Conservation (phyloP, 2,113 vertebrate species). For the Tapirus terrestris region DNA sequence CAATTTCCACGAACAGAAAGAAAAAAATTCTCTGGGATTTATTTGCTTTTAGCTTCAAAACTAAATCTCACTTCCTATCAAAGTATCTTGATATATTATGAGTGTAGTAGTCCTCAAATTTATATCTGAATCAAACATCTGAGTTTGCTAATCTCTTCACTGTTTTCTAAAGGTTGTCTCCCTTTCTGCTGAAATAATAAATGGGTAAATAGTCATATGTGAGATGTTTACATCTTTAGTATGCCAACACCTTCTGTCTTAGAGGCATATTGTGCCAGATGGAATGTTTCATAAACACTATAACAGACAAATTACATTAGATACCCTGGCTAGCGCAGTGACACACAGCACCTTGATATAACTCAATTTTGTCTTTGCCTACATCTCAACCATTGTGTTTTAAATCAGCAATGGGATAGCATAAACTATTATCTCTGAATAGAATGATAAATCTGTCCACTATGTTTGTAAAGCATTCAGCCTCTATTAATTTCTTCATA, state of each 20-base stretch:
- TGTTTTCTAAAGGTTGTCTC: constrained; percentile 62
- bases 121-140: constrained; percentile 27
- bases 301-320: constrained; percentile 81
- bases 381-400: constrained; percentile 11
- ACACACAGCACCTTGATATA: constrained; percentile 71
- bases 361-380: constrained; percentile 73
- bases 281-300: constrained; percentile 71
- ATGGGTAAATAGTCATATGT: constrained; percentile 71
- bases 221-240: constrained; percentile 76
- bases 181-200: constrained; percentile 74
- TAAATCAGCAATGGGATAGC: constrained; percentile 34
- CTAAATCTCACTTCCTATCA: background rate
- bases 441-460: constrained; percentile 44
- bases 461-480: constrained; percentile 37
- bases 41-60: background rate
- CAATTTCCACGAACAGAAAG: background rate
- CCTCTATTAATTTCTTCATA: constrained; percentile 67
- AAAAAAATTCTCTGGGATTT: background rate
- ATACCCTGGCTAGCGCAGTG: constrained; percentile 36
- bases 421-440: background rate
- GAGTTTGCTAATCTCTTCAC: constrained; percentile 21
- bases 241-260: constrained; percentile 83
- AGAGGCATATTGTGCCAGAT: constrained; percentile 78
- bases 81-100: background rate
- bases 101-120: constrained; percentile 19